Evolutionary conservation across 1,140 invertebrate genomes (phyloP).

Genomic region (Littorina saxatilis): DNA sequence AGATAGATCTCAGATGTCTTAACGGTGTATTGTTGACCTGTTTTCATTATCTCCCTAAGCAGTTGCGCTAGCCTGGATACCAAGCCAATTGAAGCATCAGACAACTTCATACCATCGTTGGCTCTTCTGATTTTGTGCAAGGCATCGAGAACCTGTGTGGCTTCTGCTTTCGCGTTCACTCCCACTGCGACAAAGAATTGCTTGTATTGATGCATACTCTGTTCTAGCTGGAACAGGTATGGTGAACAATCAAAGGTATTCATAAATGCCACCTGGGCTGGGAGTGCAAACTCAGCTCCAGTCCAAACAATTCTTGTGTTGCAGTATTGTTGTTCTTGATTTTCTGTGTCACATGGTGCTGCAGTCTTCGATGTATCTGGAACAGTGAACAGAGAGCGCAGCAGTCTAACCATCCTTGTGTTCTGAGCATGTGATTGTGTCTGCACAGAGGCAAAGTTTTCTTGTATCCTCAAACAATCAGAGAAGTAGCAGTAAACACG

Average conservation of each 20-base stretch:
- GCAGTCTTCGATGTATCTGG: too few relatives aligned
- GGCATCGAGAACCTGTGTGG: constrained; percentile 22
- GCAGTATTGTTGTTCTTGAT: background rate
- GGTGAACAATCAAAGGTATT: constrained; percentile 44
- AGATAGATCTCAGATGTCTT: constrained; percentile 26
- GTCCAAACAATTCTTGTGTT: constrained; percentile 37
- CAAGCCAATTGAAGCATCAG: background rate
- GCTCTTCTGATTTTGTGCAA: background rate
- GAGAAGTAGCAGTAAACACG: constrained; percentile 1
- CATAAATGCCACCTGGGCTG: constrained; percentile 42
- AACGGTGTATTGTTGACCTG: background rate
- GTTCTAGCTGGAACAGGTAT: constrained; percentile 46
- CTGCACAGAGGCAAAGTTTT: too few relatives aligned
- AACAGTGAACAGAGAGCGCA: too few relatives aligned
- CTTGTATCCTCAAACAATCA: background rate
- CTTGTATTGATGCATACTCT: background rate
- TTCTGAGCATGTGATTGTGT: too few relatives aligned
- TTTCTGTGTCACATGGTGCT: too few relatives aligned
- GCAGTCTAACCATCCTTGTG: too few relatives aligned
- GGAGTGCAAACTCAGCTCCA: constrained; percentile 33
- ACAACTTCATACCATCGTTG: background rate
- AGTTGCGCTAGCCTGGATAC: constrained; percentile 1
- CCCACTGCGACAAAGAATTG: constrained; percentile 41
- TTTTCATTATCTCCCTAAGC: background rate
- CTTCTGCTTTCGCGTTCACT: constrained; percentile 40